Conservation (phyloP, 2,113 vertebrate genomes). For the Opisthocomus hoazin region DNA sequence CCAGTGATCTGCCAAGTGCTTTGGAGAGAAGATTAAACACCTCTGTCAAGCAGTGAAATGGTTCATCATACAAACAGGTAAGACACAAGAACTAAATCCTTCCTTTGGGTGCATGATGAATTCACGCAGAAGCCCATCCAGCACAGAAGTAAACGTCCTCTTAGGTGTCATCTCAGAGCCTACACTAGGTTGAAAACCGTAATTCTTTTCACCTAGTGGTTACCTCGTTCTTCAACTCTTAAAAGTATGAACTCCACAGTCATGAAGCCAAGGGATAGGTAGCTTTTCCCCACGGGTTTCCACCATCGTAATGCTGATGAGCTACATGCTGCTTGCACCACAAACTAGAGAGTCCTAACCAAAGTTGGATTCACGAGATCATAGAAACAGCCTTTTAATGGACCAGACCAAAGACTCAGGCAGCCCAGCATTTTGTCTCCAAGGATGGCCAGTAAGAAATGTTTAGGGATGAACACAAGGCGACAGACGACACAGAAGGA, state of each 20-base stretch:
- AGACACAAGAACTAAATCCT: not conserved
- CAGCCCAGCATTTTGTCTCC: not conserved
- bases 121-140: not conserved
- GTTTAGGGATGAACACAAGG: not conserved
- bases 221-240: not conserved
- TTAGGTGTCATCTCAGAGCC: not conserved
- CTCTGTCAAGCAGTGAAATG: not conserved
- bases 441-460: not conserved
- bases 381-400: not conserved
- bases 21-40: not conserved
- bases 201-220: not conserved
- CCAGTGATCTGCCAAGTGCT: not conserved
- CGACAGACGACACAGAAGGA: not conserved
- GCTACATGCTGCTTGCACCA: not conserved
- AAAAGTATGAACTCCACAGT: not conserved
- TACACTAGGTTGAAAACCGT: not conserved
- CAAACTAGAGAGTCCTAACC: not conserved
- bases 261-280: not conserved
- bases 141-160: not conserved
- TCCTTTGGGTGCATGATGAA: fast-evolving
- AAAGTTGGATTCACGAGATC: not conserved
- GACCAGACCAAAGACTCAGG: not conserved
- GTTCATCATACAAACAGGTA: not conserved
- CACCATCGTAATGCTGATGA: not conserved
- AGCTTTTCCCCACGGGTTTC: not conserved